Evolutionary conservation across 2,888 invertebrate species (phyloP).

Genomic region (Steinernema hermaphroditum): DNA sequence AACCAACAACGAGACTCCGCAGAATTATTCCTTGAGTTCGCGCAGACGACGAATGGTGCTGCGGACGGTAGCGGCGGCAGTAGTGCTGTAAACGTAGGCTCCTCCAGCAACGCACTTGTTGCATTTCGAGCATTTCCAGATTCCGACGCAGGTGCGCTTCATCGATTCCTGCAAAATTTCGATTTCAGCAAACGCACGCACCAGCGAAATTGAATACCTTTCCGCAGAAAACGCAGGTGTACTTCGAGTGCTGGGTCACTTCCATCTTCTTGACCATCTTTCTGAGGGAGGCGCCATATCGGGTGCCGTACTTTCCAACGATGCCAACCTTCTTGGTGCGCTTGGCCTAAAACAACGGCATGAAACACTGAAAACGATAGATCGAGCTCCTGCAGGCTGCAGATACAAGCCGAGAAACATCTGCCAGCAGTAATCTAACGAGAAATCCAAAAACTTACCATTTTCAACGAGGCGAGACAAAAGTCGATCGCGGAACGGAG

Average conservation of each 20-base stretch:
- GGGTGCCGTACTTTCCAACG: conserved; percentile 96
- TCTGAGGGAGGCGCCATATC: conserved; percentile 97
- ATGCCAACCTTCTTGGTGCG: conserved; percentile 99
- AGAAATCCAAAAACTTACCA: too few species aligned
- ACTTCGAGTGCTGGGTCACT: conserved; percentile 98
- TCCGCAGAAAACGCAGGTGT: conserved; percentile 98
- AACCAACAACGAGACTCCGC: not conserved
- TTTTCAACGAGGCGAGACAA: too few species aligned
- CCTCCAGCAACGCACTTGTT: conserved; percentile 95
- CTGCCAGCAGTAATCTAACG: too few species aligned
- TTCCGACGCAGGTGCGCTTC: conserved; percentile 95
- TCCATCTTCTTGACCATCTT: conserved; percentile 99
- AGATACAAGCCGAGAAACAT: too few species aligned
- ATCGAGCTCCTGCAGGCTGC: too few species aligned
- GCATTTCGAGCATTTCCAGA: conserved; percentile 96
- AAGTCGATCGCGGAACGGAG: not conserved
- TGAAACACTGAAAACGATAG: too few species aligned
- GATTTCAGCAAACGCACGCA: not conserved
- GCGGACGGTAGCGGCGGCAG: conserved; percentile 93
- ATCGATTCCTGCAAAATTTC: conserved; percentile 83
- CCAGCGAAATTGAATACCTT: conserved; percentile 76
- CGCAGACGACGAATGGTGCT: conserved; percentile 94
- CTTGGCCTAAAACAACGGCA: conserved; percentile 68
- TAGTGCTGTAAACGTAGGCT: conserved; percentile 97
- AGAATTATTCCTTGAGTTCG: conserved; percentile 72